A percentile compares a stretch with the other conserved stretches of the same genome.
Evolutionary conservation across 1,140 invertebrate species (phyloP).

Genomic region (Eumaeus atala): DNA sequence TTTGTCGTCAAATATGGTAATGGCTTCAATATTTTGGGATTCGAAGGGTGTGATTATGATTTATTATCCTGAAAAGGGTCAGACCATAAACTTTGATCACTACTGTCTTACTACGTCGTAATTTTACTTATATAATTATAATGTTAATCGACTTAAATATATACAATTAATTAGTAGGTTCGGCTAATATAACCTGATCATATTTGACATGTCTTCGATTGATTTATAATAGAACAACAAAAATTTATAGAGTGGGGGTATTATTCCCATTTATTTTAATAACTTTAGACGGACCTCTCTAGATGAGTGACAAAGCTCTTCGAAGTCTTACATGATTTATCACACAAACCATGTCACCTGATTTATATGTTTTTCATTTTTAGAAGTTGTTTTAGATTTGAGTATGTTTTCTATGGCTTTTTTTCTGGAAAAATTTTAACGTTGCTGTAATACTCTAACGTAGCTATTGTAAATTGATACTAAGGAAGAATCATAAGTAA

Average conservation of each 20-base stretch:
- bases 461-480: constrained; percentile 1
- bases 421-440: constrained; percentile 1
- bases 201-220: constrained; percentile 6
- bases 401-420: constrained; percentile 1
- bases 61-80: no score
- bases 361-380: not conserved
- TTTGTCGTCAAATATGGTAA: no score
- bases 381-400: not conserved
- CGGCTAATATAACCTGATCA: constrained; percentile 7
- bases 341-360: not conserved
- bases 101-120: no score
- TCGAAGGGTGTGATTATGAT: no score
- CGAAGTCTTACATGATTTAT: constrained; percentile 2
- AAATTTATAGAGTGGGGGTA: no score
- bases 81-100: no score
- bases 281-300: not conserved
- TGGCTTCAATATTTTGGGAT: no score
- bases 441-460: constrained; percentile 1
- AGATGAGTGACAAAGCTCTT: not conserved
- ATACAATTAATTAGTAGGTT: constrained; percentile 1
- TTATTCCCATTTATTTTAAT: constrained; percentile 1
- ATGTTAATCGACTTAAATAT: not conserved
- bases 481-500: constrained; percentile 1
- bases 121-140: no score
- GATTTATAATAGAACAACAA: constrained; percentile 2